Conservation (phyloP, 1,140 invertebrate genomes). For the Scaptomyza hsui region DNA sequence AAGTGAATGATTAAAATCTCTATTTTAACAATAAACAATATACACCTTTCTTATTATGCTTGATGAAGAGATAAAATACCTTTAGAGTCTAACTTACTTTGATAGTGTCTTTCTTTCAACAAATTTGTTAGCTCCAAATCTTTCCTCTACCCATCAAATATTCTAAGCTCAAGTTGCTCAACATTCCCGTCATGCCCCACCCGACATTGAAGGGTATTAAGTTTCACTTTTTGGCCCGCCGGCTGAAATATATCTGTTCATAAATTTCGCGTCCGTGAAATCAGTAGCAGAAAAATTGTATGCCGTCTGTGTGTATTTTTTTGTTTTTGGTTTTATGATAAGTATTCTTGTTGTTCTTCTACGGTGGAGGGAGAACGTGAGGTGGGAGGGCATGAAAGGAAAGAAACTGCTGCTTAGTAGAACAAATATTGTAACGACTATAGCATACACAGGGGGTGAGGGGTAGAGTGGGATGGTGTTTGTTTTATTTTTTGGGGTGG, state of each 20-base stretch:
- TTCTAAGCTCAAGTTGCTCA: not conserved
- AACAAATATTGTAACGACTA: slow-evolving; percentile 72
- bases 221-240: slow-evolving; percentile 33
- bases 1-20: no score
- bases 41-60: no score
- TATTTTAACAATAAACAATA: no score
- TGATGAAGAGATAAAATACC: no score
- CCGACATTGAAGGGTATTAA: slow-evolving; percentile 21
- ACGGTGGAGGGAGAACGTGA: not conserved
- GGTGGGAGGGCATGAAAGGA: not conserved
- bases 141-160: not conserved
- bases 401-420: slow-evolving; percentile 57
- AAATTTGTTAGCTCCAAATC: not conserved
- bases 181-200: not conserved
- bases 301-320: slow-evolving; percentile 50
- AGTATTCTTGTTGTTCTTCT: slow-evolving; percentile 7
- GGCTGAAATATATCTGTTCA: slow-evolving; percentile 71
- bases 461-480: no score
- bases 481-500: slow-evolving; percentile 5
- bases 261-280: slow-evolving; percentile 69
- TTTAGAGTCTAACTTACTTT: no score
- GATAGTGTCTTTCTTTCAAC: no score
- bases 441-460: slow-evolving; percentile 22
- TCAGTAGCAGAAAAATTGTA: slow-evolving; percentile 70
- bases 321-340: slow-evolving; percentile 33